Evolutionary conservation across 2,888 invertebrate species (phyloP).

Genomic region (Andrena camellia): DNA sequence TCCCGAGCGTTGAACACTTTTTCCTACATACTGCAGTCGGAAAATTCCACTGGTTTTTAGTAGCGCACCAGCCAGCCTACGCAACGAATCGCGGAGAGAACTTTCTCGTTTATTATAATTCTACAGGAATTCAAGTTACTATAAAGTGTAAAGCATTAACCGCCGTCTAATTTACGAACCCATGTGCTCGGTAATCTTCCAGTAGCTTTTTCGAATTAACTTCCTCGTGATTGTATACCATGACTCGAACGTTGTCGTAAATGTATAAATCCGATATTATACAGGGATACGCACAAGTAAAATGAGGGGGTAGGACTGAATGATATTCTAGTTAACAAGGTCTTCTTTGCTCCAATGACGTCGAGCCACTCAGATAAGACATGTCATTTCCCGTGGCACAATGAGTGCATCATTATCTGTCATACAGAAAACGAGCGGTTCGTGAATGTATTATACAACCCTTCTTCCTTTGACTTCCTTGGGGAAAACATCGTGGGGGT

Average conservation of each 20-base stretch:
- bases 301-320: conserved; percentile 6
- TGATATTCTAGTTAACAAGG: conserved; percentile 28
- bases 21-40: not conserved
- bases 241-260: not conserved
- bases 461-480: conserved; percentile 11
- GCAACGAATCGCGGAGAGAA: conserved; percentile 21
- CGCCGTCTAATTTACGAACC: conserved; percentile 71
- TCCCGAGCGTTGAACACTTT: not conserved
- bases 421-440: conserved; percentile 58
- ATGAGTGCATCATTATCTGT: conserved; percentile 72
- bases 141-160: conserved; percentile 66
- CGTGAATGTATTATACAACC: conserved; percentile 33
- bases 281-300: conserved; percentile 1
- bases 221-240: conserved; percentile 47
- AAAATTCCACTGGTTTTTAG: conserved; percentile 12
- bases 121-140: not conserved
- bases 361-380: conserved; percentile 71
- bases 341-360: conserved; percentile 45
- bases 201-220: conserved; percentile 66
- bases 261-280: not conserved
- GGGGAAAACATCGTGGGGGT: not conserved
- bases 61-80: no score
- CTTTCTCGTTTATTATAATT: conserved; percentile 57
- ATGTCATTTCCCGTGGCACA: conserved; percentile 72
- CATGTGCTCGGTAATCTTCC: conserved; percentile 58